Conservation (phyloP, 1,140 invertebrate species). For the Saxidomus purpurata region DNA sequence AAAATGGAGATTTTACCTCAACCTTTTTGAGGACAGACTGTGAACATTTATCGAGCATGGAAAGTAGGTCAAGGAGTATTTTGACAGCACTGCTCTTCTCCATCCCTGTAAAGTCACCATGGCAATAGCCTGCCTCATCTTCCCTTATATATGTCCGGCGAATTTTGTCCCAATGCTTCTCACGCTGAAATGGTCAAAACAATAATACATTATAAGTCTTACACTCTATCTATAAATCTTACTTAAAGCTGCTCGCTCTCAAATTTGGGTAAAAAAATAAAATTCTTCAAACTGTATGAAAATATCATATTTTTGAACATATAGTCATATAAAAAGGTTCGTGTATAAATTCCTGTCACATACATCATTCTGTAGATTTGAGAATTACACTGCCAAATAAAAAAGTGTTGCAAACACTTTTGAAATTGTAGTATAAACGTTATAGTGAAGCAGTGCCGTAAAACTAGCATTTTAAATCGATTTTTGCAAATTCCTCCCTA, state of each 20-base stretch:
- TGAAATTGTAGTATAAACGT: neutral
- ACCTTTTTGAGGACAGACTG: conserved; percentile 23
- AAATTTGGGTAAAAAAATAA: no score
- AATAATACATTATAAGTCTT: neutral
- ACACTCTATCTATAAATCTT: neutral
- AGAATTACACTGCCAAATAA: no score
- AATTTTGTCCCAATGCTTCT: conserved; percentile 8
- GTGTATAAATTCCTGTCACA: no score
- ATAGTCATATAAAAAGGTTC: no score
- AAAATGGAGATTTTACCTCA: no score
- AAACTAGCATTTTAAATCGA: no score
- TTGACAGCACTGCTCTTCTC: conserved; percentile 30
- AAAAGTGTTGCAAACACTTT: no score
- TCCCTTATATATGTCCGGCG: neutral
- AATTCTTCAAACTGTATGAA: no score
- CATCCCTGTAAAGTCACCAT: conserved; percentile 1
- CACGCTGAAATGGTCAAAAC: neutral
- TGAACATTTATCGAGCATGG: conserved; percentile 16
- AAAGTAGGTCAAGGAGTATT: conserved; percentile 42
- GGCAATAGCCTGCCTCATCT: neutral
- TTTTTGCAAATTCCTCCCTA: no score
- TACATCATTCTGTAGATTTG: no score
- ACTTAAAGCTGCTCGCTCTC: no score
- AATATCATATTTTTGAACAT: no score
- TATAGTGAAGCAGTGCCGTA: neutral